Conservation (phyloP, 2,888 invertebrate species). For the Cosmia pyralina region DNA sequence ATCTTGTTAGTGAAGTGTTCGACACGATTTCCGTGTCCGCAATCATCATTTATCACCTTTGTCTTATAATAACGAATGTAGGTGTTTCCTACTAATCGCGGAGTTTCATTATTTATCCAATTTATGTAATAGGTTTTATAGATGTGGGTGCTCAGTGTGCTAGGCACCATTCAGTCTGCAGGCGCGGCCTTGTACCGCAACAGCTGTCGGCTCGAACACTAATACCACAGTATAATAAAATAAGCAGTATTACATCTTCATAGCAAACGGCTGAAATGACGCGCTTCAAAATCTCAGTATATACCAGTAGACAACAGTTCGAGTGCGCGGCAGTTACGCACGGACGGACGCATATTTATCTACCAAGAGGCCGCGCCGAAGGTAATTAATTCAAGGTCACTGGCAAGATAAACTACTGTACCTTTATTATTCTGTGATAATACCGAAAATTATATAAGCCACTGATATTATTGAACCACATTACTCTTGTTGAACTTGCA, state of each 20-base stretch:
- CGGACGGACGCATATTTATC: too few species aligned
- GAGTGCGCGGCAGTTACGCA: too few species aligned
- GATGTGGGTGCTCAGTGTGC: conserved; percentile 47
- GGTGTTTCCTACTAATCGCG: conserved; percentile 50
- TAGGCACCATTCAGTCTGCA: conserved; percentile 71
- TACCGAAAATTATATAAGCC: conserved; percentile 61
- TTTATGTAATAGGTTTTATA: conserved; percentile 54
- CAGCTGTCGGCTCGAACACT: conserved; percentile 55
- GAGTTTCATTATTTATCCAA: conserved; percentile 54
- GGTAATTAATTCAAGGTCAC: too few species aligned
- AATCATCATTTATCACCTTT: conserved; percentile 43
- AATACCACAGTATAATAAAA: conserved; percentile 2
- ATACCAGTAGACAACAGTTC: too few species aligned
- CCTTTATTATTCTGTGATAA: too few species aligned
- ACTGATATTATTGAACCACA: conserved; percentile 62
- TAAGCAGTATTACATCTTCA: too few species aligned
- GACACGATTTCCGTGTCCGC: conserved; percentile 32
- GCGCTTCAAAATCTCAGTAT: too few species aligned
- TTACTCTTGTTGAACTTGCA: conserved; percentile 63
- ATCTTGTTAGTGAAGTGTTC: conserved; percentile 37
- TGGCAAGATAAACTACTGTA: too few species aligned
- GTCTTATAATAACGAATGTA: conserved; percentile 33
- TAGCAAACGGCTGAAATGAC: too few species aligned
- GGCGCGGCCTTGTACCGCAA: conserved; percentile 62
- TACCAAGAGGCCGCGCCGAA: too few species aligned